These are phyloP conservation scores for Scopus umbretta DNA, from an alignment of 2,113 vertebrate genomes.

Conservation along the genomic window DNA sequence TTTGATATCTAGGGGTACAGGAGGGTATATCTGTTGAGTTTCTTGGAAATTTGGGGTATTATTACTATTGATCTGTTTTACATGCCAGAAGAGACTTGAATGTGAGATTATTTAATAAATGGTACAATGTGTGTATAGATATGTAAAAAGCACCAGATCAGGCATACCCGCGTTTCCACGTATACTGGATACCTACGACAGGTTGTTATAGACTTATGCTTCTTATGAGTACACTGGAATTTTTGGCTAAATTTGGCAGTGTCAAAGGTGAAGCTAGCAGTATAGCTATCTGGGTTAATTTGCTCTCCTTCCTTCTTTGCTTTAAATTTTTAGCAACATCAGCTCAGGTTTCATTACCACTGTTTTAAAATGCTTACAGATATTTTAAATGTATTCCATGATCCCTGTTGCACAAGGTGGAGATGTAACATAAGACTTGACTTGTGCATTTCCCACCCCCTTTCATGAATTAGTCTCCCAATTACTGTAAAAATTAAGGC, in stretches of 20 bases:
- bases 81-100: background rate
- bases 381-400: background rate
- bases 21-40: background rate
- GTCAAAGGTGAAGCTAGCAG: background rate
- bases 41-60: background rate
- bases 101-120: background rate
- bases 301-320: background rate
- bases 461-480: slow-evolving; percentile 39
- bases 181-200: background rate
- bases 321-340: background rate
- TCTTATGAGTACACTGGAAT: background rate
- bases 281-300: background rate
- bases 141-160: background rate
- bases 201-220: background rate
- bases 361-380: background rate
- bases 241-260: slow-evolving; percentile 3
- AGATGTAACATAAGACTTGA: slow-evolving; percentile 25
- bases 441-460: slow-evolving; percentile 28
- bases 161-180: background rate
- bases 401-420: slow-evolving; percentile 33
- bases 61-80: background rate
- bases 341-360: background rate
- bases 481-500: slow-evolving; percentile 53
- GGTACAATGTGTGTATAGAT: background rate
- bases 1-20: background rate